Conservation (phyloP, 1,140 invertebrate genomes). For the Brachionus rotundiformis region DNA sequence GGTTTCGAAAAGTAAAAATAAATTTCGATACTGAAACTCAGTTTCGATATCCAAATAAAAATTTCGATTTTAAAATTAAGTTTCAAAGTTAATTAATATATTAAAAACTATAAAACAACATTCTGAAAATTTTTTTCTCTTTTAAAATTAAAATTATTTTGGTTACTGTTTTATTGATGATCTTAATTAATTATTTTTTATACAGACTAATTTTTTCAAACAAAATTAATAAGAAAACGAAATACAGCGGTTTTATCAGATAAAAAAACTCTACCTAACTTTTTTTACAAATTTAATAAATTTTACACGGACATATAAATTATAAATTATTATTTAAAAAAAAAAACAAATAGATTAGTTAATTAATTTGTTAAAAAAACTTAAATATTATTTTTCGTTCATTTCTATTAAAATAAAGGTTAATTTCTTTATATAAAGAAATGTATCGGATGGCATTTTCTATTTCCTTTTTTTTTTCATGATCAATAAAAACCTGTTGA, state of each 20-base stretch:
- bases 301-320: neutral
- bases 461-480: no score
- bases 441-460: neutral
- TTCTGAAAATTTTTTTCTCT: no score
- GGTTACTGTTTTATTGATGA: no score
- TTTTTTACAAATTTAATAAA: no score
- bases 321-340: neutral
- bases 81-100: no score
- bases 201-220: neutral
- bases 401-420: neutral
- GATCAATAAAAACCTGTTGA: no score
- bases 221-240: neutral
- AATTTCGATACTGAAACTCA: neutral
- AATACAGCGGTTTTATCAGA: neutral
- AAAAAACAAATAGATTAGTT: neutral
- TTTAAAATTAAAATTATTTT: no score
- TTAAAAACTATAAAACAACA: no score
- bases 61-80: no score
- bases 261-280: no score
- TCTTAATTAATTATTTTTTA: neutral
- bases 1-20: neutral
- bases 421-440: neutral
- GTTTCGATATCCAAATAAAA: no score
- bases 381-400: neutral
- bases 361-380: neutral